Evolutionary conservation across 2,797 vertebrate species (phyloP).

Genomic region (Acipenser transmontanus): DNA sequence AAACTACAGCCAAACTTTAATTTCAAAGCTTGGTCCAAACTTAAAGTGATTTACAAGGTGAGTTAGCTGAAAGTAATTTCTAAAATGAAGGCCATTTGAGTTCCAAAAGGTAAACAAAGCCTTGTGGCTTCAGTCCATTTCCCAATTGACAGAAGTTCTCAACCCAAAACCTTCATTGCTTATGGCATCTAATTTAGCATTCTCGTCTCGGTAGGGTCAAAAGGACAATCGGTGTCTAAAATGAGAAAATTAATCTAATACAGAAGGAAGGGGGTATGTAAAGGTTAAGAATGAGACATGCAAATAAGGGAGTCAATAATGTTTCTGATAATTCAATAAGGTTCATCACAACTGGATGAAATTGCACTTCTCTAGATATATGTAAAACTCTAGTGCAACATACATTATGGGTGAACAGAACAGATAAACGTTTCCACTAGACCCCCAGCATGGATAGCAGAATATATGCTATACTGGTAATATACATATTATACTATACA

Average conservation of each 20-base stretch:
- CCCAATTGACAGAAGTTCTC: not conserved
- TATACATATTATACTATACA: no score
- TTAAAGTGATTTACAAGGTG: not conserved
- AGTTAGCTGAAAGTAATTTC: not conserved
- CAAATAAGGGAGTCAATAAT: no score
- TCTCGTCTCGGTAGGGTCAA: not conserved
- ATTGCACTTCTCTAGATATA: no score
- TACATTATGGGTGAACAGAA: no score
- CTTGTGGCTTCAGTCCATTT: not conserved
- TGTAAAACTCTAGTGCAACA: no score
- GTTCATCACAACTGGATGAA: no score
- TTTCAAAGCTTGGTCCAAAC: not conserved
- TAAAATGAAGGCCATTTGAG: not conserved
- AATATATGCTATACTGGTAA: no score
- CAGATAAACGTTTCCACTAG: no score
- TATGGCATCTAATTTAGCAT: not conserved
- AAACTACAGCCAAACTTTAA: not conserved
- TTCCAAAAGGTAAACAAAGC: not conserved
- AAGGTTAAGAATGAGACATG: not conserved
- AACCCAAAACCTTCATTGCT: conserved; percentile 1
- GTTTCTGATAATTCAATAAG: not conserved
- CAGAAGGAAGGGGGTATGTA: not conserved
- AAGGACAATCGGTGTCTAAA: conserved; percentile 1
- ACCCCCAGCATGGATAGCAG: no score
- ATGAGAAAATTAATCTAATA: not conserved